A percentile compares a stretch with the other conserved stretches of the same genome.
These are phyloP conservation scores for Drosophila murphyi DNA, from an alignment of 1,140 invertebrate species.

Conservation along the genomic window DNA sequence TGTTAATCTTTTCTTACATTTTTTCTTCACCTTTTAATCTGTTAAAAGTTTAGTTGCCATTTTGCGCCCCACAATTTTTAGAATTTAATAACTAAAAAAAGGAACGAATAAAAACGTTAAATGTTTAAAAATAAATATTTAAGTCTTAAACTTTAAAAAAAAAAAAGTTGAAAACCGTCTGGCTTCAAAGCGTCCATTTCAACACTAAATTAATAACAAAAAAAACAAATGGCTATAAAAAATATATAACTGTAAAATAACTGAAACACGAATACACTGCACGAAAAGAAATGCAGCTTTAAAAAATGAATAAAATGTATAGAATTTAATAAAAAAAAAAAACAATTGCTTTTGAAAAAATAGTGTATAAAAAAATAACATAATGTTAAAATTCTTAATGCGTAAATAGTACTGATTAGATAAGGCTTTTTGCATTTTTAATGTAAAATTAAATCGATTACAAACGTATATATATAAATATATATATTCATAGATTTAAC, in stretches of 20 bases:
- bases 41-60: too few relatives aligned
- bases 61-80: too few relatives aligned
- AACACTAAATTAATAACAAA: background rate
- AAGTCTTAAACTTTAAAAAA: background rate
- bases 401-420: constrained; percentile 73
- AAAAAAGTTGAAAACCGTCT: background rate
- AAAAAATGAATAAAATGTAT: background rate
- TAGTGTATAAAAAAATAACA: constrained; percentile 16
- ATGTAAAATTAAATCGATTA: constrained; percentile 52
- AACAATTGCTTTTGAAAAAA: background rate
- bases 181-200: constrained; percentile 7
- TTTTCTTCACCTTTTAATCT: too few relatives aligned
- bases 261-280: background rate
- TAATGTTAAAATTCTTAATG: constrained; percentile 43
- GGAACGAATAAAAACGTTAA: background rate
- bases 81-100: too few relatives aligned
- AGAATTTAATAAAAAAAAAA: background rate
- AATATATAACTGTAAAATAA: background rate
- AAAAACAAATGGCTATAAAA: background rate
- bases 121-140: background rate
- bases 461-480: constrained; percentile 22
- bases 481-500: constrained; percentile 5
- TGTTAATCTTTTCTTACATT: too few relatives aligned
- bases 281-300: too few relatives aligned
- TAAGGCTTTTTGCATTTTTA: constrained; percentile 70